Evolutionary conservation across 2,113 vertebrate genomes (phyloP).

Genomic region (Machaerirhynchus nigripectus): DNA sequence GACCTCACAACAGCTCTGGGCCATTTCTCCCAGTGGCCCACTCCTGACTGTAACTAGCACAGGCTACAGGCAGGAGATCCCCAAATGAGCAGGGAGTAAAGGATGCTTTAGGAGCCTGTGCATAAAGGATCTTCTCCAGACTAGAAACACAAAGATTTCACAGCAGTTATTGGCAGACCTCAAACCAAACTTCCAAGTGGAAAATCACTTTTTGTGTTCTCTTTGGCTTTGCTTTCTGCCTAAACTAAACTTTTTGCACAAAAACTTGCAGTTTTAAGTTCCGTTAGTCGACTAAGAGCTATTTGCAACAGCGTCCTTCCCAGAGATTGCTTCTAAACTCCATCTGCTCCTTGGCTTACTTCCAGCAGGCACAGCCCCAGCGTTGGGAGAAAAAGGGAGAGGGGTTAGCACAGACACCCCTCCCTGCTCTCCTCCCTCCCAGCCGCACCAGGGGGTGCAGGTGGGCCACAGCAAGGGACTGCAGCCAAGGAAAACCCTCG

Average conservation of each 20-base stretch:
- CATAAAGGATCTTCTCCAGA: background rate
- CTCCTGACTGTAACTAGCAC: background rate
- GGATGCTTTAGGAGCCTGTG: background rate
- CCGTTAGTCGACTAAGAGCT: accelerated
- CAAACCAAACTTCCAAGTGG: background rate
- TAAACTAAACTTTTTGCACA: background rate
- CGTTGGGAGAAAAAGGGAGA: accelerated
- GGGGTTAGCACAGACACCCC: background rate
- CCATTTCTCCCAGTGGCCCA: background rate
- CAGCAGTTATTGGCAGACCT: background rate
- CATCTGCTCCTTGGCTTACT: background rate
- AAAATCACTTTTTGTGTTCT: background rate
- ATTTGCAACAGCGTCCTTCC: background rate
- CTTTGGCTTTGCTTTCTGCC: background rate
- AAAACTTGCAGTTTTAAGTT: background rate
- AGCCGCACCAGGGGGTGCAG: accelerated
- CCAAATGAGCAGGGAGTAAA: background rate
- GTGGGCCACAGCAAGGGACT: background rate
- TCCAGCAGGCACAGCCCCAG: background rate
- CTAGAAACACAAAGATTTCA: background rate
- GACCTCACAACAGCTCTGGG: background rate
- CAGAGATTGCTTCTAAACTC: background rate
- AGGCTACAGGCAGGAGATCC: background rate
- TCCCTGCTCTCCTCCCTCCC: background rate
- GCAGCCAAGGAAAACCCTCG: background rate